phyloP scores from a whole-genome alignment of 2,888 invertebrate species.

The Aleiodes leptofemur region DNA sequence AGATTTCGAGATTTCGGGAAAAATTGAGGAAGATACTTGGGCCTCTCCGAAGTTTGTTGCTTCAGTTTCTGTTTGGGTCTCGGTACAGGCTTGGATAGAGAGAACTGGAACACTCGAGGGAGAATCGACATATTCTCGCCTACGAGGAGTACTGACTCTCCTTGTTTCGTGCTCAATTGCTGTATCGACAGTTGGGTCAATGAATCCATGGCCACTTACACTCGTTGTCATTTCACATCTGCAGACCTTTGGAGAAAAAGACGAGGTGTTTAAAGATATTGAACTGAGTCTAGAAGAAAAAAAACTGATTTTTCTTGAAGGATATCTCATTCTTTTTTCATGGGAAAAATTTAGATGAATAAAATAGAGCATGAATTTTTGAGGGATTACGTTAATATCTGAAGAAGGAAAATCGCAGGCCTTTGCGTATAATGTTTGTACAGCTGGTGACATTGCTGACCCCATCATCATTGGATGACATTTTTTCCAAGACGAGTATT shows the following conservation, averaged over 20 bases:
- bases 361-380: too few species aligned
- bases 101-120: constrained; percentile 54
- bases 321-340: too few species aligned
- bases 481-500: constrained; percentile 45
- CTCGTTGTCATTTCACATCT: constrained; percentile 62
- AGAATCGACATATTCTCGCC: constrained; percentile 60
- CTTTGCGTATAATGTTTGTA: constrained; percentile 16
- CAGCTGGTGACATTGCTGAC: background rate
- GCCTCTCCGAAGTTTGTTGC: constrained; percentile 46
- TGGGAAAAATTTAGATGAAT: too few species aligned
- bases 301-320: too few species aligned
- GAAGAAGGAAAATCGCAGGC: constrained; percentile 17
- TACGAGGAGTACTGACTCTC: constrained; percentile 54
- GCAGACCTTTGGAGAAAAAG: constrained; percentile 34
- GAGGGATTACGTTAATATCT: background rate
- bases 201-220: constrained; percentile 58
- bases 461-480: constrained; percentile 49
- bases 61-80: constrained; percentile 59
- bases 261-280: background rate
- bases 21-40: constrained; percentile 51
- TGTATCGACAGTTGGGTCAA: constrained; percentile 46
- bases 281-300: background rate
- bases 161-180: constrained; percentile 52
- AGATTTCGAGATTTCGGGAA: background rate
- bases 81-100: constrained; percentile 48